Evolutionary conservation across 2,797 vertebrate species (phyloP).

Genomic region (Linurgus olivaceus): DNA sequence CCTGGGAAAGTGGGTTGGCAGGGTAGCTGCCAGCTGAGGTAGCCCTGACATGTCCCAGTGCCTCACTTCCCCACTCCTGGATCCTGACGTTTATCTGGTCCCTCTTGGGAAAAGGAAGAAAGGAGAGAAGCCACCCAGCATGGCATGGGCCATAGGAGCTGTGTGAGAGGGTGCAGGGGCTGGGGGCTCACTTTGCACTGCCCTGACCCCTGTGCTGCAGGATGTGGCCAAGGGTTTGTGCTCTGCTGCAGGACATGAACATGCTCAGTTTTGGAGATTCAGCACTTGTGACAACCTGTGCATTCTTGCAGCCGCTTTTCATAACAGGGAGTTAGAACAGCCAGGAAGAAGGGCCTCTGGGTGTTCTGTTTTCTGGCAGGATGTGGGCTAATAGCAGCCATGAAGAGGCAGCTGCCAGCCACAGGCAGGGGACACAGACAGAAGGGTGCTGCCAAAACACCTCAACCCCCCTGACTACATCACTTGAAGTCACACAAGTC

Average conservation of each 20-base stretch:
- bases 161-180: neutral
- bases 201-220: neutral
- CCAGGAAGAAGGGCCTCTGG: neutral
- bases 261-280: accelerated
- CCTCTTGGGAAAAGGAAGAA: neutral
- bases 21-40: neutral
- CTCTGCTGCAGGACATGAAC: accelerated
- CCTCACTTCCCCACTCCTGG: neutral
- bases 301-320: neutral
- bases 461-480: accelerated
- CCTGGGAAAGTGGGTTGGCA: neutral
- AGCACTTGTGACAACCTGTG: neutral
- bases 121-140: neutral
- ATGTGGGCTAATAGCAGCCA: neutral
- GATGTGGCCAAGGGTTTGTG: neutral
- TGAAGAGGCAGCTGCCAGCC: neutral
- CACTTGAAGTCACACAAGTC: neutral
- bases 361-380: neutral
- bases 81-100: neutral
- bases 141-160: accelerated
- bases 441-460: neutral
- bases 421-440: neutral
- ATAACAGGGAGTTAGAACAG: neutral
- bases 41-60: accelerated
- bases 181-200: neutral